Evolutionary conservation across 2,797 vertebrate species (phyloP), one percentile per base, ranked within the genome.

Genomic region (Gallirallus australis): DNA sequence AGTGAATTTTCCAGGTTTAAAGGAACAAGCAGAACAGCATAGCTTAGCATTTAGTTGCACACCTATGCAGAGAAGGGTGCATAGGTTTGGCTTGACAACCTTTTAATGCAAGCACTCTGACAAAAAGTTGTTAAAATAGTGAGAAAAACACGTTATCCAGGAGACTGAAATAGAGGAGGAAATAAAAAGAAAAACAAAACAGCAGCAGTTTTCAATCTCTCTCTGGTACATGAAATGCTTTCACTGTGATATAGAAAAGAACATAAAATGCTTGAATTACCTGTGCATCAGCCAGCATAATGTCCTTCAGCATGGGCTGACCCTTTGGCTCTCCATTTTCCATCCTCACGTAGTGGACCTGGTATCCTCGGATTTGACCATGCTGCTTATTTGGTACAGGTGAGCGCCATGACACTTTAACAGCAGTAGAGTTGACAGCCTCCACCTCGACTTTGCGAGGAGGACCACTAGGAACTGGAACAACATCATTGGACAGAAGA

Each of bases 381-480:
- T 99, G 99, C 98, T 99, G 99, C 96, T 99, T 99, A 98, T 98
- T 99, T 98, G 99, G 99, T 98, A 99, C 98, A 93, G 99, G 99
- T 4, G 99, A 99, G 97, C 99, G 99, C 99, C 99, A 99, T 90
- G 99, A 98, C 97, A 99, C 99, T 99, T 99, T 99, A 98, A 99
- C 99, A 98, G 99, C 99, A 97, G 99, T 98, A 94, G 99, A 99
- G 99, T 99, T 99, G 99, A 99, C 98, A 99, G 99, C 99, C 98
- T 99, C 99, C 96, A 99, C 99, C 99, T 99, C 99, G 98, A 99
- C 99, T 99, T 99, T 99, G 97, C 99, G 99, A 99, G 99, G 99
- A 98, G 99, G 99, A 98, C 99, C 99, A 96, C 99, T 99, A 99
- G 99, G 99, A 99, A 99, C 99, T 99, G 99, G 99, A 99, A 99